Conservation (phyloP, 2,888 invertebrate species). For the Synergus laeviventris region DNA sequence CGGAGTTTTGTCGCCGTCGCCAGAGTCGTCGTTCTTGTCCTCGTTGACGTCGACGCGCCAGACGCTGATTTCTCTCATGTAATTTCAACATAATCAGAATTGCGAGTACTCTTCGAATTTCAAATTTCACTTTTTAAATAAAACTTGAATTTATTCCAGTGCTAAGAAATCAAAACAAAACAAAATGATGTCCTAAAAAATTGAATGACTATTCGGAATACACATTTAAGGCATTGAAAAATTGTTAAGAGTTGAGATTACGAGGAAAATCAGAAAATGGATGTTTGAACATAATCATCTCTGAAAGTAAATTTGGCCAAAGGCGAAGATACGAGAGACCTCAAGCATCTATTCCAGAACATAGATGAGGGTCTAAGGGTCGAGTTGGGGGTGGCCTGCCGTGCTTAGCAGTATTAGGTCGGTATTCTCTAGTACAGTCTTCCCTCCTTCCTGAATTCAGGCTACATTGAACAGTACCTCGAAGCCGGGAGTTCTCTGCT, state of each 20-base stretch:
- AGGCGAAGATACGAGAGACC: slow-evolving; percentile 5
- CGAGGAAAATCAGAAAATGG: not conserved
- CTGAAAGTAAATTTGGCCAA: slow-evolving; percentile 1
- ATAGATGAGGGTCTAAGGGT: slow-evolving; percentile 17
- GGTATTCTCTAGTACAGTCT: slow-evolving; percentile 32
- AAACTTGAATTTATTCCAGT: not conserved
- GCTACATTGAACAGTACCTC: slow-evolving; percentile 54
- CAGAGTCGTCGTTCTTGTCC: slow-evolving; percentile 45
- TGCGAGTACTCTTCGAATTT: not conserved
- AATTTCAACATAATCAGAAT: slow-evolving; percentile 3
- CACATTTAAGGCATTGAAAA: too few species aligned
- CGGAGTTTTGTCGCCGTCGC: slow-evolving; percentile 56
- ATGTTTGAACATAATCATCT: not conserved
- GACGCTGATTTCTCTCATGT: not conserved
- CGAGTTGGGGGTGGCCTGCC: slow-evolving; percentile 31
- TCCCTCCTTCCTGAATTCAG: slow-evolving; percentile 54
- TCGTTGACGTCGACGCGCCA: not conserved
- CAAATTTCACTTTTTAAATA: not conserved
- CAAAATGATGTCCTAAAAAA: too few species aligned
- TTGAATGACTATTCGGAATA: too few species aligned
- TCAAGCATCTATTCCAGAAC: slow-evolving; percentile 19
- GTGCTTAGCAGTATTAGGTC: slow-evolving; percentile 49
- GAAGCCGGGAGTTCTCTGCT: slow-evolving; percentile 50
- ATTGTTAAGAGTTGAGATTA: too few species aligned
- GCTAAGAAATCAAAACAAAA: too few species aligned